Conservation (phyloP, 2,797 vertebrate species). For the Pseudochromis fuscus region DNA sequence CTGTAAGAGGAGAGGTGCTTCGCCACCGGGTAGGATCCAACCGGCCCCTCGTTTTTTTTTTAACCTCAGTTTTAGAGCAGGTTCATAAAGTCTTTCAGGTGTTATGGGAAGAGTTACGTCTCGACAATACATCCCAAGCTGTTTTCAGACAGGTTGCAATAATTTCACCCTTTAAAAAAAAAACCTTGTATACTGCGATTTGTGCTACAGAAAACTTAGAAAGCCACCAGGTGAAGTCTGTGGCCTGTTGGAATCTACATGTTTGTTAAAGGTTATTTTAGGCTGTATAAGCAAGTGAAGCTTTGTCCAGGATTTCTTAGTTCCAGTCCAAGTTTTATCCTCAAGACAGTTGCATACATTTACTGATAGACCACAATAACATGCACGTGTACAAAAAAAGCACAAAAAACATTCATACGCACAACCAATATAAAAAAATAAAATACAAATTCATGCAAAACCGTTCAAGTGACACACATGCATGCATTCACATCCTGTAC, state of each 20-base stretch:
- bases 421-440: slow-evolving; percentile 1
- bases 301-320: slow-evolving; percentile 2
- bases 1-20: slow-evolving; percentile 13
- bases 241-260: no score
- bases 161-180: background rate
- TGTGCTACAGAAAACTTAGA: slow-evolving; percentile 1
- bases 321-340: background rate
- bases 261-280: background rate
- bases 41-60: background rate
- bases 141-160: slow-evolving; percentile 11
- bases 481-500: slow-evolving; percentile 16
- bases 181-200: background rate
- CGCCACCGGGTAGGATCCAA: slow-evolving; percentile 9
- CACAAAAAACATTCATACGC: background rate
- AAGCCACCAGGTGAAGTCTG: background rate
- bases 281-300: background rate
- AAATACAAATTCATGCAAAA: slow-evolving; percentile 30
- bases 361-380: background rate
- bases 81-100: slow-evolving; percentile 19
- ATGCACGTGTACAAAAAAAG: background rate
- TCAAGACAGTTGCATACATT: background rate
- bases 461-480: slow-evolving; percentile 13
- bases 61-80: slow-evolving; percentile 8
- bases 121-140: background rate
- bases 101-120: slow-evolving; percentile 14